Base-by-base conservation (phyloP, 53 echinoderm and acorn worm species). In the Holothuria leucospilota region DNA sequence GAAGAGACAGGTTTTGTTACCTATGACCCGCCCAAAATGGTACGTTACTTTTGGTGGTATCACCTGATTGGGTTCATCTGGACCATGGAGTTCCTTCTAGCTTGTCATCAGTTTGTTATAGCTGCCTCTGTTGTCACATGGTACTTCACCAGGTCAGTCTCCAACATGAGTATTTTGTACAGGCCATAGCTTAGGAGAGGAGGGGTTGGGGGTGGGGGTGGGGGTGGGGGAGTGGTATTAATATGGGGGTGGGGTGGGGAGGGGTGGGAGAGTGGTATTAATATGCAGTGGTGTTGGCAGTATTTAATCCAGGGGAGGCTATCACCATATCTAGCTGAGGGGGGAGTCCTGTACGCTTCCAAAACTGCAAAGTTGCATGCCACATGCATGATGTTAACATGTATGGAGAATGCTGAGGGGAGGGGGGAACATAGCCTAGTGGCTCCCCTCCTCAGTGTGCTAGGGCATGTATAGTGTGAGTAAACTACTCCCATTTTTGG, bases 21-120 rank as follows among this genome's bases (percentile, higher is more conserved):
- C 85, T 99, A 94, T 82, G 91, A 99, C 62, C 90, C 93, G 0
- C 95, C 95, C 4, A 89, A 95, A 68, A 88, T 90, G 26, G 92
- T 95, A 5, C 85, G 92, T 11, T 94, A 99, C 88, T 94, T 99
- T 84, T 99, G 99, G 99, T 99, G 99, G 99, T 99, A 99, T 73
- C 99, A 99, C 66, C 86, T 92, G 52, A 92, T 99, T 8, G 99
- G 99, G 6, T 95, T 99, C 67, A 90, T 99, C 65, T 99, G 99
- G 99, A 95, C 94, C 6, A 93, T 91, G 11, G 99, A 99, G 62
- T 99, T 99, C 87, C 93, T 99, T 42, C 83, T 99, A 7, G 99
- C 99, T 21, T 99, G 99, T 65, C 99, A 99, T 41, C 99, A 99
- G 87, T 99, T 99, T 87, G 95, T 99, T 75, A 92, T 99, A 51